Base-by-base conservation (phyloP, 2,113 vertebrate species). In the Ondatra zibethicus region DNA sequence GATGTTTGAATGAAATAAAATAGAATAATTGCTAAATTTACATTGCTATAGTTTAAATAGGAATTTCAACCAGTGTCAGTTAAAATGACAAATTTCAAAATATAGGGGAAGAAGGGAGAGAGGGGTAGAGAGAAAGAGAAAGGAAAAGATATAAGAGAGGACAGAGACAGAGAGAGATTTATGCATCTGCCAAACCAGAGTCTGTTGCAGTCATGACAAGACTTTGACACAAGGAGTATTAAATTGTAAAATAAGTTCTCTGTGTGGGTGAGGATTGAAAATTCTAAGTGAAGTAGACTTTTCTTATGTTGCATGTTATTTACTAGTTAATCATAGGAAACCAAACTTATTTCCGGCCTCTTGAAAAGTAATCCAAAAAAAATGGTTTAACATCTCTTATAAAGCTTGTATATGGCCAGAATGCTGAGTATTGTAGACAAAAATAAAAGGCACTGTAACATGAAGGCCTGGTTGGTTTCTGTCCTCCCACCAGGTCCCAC, bases 11-110 rank as follows among this genome's bases (percentile, higher is more conserved):
- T 31, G 11, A 92, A 92, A 31, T 88, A 87, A 97, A 97, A 95
- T 39, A 11, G 78, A 96, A 97, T 29, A 16, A 92, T 92, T 84
- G n/a, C 82, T 95, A 94, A 91, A 90, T 97, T 97, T 47, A 50
- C 14, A 96, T 97, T 29, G 94, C 97, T 97, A 45, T 96, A 93
- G 93, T 97, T 98, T 72, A 97, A 97, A 98, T 94, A 66, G 95
- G 72, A 45, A 45, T 66, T 93, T 81, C n/a, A 93, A 42, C n/a
- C 91, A 42, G 63, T 93, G 92, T 72, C 88, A 96, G 95, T 93
- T 95, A 95, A 91, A 98, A 97, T 81, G 47, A 96, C 90, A 96
- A 97, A 50, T 3, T 66, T 14, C 3, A 75, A 50, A 95, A 97
- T 55, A 75, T 92, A 61, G 17, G 10, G 16, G 13, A 47, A 11